Base-by-base conservation (phyloP, 1,140 invertebrate genomes). In the Sarcophaga bullata region DNA sequence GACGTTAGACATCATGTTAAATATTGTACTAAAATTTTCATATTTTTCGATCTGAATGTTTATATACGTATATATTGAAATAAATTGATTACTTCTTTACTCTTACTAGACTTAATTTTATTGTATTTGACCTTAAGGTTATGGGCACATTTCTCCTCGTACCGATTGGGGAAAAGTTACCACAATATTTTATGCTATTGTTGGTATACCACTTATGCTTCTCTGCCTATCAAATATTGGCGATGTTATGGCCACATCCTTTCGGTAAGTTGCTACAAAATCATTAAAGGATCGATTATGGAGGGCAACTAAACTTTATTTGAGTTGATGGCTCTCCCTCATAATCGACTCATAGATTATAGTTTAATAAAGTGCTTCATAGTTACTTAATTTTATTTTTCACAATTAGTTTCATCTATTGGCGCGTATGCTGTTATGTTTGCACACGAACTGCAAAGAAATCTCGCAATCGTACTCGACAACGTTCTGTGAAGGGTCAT, bases 121-220 rank as follows among this genome's bases (percentile, higher is more conserved):
- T 37, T 37, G 25, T 37, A 37, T 37, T 37, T 37, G 25, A 37
- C 25, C 25, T 85, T 85, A 84, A 98, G 97, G 97, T 58, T 99
- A 99, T 90, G 98, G 98, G 15, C 97, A 99, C 89, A 98, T 99
- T 78, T 95, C 97, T 0, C 97, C 97, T 0, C 97, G 97, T 92
- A 99, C 97, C 0, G 93, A 94, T 84, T 95, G 94, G 88, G 98
- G 98, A 17, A 97, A 98, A 91, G 94, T 98, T 82, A 95, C 97
- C 49, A 98, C 97, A 15, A 98, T 99, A 86, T 96, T 98, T 87
- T 99, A 99, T 91, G 97, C 97, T 48, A 97, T 98, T 86, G 91
- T 98, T 84, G 98, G 98, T 19, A 99, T 98, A 85, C 97, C 97
- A 0, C 91, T 98, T 80, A 98, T 98, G 95, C 93, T 99, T 80